These are phyloP conservation scores for Chrysochloris asiatica DNA, from an alignment of 2,113 vertebrate species.

Conservation along the genomic window DNA sequence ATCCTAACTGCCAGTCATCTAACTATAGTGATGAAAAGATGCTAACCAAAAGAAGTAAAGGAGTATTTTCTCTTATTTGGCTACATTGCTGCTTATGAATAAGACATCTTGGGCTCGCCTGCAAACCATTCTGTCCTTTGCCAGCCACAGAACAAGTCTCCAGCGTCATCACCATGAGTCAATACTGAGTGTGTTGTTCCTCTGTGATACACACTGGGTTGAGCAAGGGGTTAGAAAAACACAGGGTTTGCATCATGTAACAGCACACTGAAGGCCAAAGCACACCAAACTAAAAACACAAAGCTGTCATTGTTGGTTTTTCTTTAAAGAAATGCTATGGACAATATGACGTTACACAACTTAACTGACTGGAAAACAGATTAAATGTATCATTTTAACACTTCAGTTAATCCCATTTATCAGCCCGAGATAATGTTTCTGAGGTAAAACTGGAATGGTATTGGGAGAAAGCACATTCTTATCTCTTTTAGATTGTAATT, in stretches of 20 bases:
- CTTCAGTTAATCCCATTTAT: not conserved
- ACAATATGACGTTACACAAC: not conserved
- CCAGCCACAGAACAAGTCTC: not conserved
- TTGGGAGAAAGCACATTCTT: not conserved
- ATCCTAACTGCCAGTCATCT: not conserved
- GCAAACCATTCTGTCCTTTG: not conserved
- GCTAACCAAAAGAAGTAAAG: slow-evolving; percentile 43
- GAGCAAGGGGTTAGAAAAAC: not conserved
- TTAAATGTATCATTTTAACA: not conserved
- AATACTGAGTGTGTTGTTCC: not conserved
- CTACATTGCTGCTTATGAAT: not conserved
- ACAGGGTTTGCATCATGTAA: too few species aligned
- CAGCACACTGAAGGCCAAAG: not conserved
- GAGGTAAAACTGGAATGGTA: slow-evolving; percentile 14
- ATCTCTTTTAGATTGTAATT: not conserved
- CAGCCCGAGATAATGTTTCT: not conserved
- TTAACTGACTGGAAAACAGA: not conserved
- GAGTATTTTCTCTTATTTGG: slow-evolving; percentile 48
- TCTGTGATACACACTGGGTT: accelerated
- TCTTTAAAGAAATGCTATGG: not conserved
- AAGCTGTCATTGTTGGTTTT: not conserved
- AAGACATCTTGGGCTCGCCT: not conserved
- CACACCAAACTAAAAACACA: not conserved
- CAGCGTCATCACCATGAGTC: accelerated
- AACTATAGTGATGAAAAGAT: not conserved